Evolutionary conservation across 92 coral and sea anemone species (phyloP), one percentile per base, ranked within the genome.

Genomic region (Scolanthus callimorphus): DNA sequence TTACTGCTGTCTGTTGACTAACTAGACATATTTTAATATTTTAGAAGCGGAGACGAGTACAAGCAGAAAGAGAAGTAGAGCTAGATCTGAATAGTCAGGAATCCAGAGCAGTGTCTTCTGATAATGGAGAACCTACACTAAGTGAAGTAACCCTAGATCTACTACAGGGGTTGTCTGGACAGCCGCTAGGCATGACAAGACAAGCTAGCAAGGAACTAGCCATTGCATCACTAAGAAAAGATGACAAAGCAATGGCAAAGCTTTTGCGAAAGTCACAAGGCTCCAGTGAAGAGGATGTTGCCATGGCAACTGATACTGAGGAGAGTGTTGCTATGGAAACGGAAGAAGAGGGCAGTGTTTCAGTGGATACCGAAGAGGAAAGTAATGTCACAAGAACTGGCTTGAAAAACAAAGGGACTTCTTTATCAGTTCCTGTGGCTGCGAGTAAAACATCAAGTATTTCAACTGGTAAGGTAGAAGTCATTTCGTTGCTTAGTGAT

Each of bases 171-270:
- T 6, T 34, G 15, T 15, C 43, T 6, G 43, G 6, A 15, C 73
- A 65, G 1, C 77, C 84, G 11, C 20, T 76, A 15, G 95, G 95
- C 53, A 44, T 82, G 39, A 86, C 95, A 15, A 69, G 95, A 19
- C 95, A 76, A 24, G 95, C 95, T 1, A 86, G 89, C 31, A 86
- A 79, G 65, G 95, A 86, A 55, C 79, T 86, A 1, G 73, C 65
- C 29, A 13, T 39, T 8, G 34, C 11, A 12, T 59, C 65, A 13
- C 51, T 20, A 10, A 21, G 50, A 20, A 45, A 45, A 39, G 41
- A 34, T 34, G 41, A 34, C 15, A n/a, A n/a, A n/a, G n/a, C n/a
- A n/a, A n/a, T n/a, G n/a, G n/a, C n/a, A n/a, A n/a, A n/a, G n/a
- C n/a, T n/a, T n/a, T n/a, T n/a, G n/a, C n/a, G n/a, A n/a, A n/a